These are phyloP conservation scores for Hoplodrina blanda DNA, from an alignment of 2,888 invertebrate species.

Conservation along the genomic window DNA sequence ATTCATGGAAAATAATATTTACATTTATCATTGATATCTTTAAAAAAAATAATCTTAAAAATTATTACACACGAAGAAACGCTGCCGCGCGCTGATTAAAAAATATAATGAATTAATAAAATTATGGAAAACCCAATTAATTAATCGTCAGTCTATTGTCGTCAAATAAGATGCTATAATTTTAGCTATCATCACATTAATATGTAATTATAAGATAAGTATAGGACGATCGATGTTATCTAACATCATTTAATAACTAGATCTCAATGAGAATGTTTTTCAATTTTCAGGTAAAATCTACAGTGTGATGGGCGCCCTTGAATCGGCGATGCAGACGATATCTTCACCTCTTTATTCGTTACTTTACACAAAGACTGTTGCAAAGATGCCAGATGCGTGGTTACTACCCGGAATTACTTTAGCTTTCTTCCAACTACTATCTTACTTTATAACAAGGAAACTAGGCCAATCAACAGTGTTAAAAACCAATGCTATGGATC, in stretches of 20 bases:
- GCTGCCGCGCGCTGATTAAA: too few species aligned
- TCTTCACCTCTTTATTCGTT: constrained; percentile 84
- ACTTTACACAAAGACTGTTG: constrained; percentile 84
- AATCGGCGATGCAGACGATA: constrained; percentile 85
- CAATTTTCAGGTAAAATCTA: constrained; percentile 86
- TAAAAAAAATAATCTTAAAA: too few species aligned
- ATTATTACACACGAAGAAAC: too few species aligned
- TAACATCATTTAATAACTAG: too few species aligned
- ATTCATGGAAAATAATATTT: too few species aligned
- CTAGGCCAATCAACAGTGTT: constrained; percentile 55
- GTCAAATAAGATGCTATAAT: not conserved
- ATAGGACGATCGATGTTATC: too few species aligned
- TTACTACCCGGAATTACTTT: constrained; percentile 81
- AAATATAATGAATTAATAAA: not conserved
- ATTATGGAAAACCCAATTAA: not conserved
- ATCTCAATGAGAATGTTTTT: not conserved
- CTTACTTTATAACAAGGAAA: constrained; percentile 79
- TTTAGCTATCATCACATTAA: not conserved
- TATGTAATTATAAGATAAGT: too few species aligned
- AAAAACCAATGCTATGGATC: constrained; percentile 49
- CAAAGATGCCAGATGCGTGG: constrained; percentile 84
- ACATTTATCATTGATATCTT: too few species aligned
- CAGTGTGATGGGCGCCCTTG: constrained; percentile 86
- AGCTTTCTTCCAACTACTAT: constrained; percentile 77
- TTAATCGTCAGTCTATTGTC: not conserved